Percentiles rank a stretch among this genome's conserved stretches.
Evolutionary conservation across 2,113 vertebrate genomes (phyloP).

Genomic region (Copsychus sechellarum): DNA sequence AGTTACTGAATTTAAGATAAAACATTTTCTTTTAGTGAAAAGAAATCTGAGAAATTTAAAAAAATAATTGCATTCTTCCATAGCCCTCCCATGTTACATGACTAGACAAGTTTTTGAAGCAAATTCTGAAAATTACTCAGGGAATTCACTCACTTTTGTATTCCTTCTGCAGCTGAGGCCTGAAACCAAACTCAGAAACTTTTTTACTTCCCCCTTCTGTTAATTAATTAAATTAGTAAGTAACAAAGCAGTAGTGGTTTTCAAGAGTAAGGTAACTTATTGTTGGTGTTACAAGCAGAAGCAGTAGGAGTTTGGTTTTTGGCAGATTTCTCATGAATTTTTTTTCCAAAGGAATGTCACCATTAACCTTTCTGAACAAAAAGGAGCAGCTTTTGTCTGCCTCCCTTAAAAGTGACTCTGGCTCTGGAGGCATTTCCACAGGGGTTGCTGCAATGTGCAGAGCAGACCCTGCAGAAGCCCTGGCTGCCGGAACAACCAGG

Average conservation of each 20-base stretch:
- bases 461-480: background rate
- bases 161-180: background rate
- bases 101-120: background rate
- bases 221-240: background rate
- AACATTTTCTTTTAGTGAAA: background rate
- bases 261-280: background rate
- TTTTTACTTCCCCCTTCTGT: background rate
- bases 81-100: background rate
- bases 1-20: background rate
- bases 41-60: background rate
- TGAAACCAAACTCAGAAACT: background rate
- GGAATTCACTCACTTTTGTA: background rate
- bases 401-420: background rate
- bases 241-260: background rate
- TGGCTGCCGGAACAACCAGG: background rate
- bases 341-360: background rate
- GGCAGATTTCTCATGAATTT: background rate
- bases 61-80: background rate
- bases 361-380: background rate
- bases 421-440: background rate
- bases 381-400: background rate
- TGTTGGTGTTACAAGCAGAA: background rate
- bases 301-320: accelerated
- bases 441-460: background rate
- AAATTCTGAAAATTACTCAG: background rate